phyloP scores from a whole-genome alignment of 2,797 vertebrate species.

The Pogoniulus pusillus region DNA sequence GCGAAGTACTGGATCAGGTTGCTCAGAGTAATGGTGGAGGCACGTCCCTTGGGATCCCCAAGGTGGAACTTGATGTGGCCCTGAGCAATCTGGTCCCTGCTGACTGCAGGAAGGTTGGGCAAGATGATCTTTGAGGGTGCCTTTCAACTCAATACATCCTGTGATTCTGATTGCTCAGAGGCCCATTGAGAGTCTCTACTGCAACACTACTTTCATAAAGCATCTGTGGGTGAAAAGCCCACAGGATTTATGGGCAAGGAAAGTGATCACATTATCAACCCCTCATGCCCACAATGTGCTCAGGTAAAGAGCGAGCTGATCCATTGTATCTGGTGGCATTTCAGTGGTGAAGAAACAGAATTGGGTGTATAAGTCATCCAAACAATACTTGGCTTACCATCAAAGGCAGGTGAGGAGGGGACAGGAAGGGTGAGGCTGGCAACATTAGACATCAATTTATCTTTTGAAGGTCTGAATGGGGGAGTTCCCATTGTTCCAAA shows the following conservation, averaged over 20 bases:
- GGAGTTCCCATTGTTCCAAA: not conserved
- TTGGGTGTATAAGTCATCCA: not conserved
- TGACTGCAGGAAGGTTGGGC: too few species aligned
- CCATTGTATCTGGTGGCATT: not conserved
- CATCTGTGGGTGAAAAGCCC: not conserved
- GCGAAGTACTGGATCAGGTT: too few species aligned
- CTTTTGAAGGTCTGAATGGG: not conserved
- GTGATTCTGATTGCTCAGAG: not conserved
- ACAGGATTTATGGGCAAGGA: not conserved
- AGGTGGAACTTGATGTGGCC: too few species aligned
- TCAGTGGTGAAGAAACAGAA: not conserved
- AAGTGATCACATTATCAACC: not conserved
- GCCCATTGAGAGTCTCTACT: not conserved
- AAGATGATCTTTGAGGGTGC: too few species aligned
- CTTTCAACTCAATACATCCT: too few species aligned
- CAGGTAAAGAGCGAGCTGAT: not conserved
- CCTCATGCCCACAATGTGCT: not conserved
- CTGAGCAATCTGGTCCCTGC: too few species aligned
- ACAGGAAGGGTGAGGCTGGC: not conserved
- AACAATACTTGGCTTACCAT: conserved; percentile 24
- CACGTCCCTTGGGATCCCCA: not conserved
- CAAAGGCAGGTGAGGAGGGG: not conserved
- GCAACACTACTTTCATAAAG: not conserved
- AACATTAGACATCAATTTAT: not conserved
- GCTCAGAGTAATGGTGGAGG: too few species aligned